Base-by-base conservation (phyloP, 2,797 vertebrate species). In the Microctenopoma stevenorrisi region DNA sequence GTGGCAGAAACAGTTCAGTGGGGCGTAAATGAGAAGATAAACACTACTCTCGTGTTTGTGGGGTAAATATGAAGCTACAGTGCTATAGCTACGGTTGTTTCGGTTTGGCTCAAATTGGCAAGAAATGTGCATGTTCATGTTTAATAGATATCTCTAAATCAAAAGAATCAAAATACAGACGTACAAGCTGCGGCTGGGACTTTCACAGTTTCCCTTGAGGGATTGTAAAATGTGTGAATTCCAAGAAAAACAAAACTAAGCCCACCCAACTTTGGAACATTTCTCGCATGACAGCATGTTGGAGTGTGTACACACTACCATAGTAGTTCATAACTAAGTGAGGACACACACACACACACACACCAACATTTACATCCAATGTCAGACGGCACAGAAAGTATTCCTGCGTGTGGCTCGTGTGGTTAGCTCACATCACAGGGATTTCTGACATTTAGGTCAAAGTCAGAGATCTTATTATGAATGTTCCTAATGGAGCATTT, bases 201-300 rank as follows among this genome's bases (percentile, higher is more conserved):
- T 73, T 84, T 73, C 7, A 47, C 58, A 75, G 55, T 78, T 71
- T 82, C 63, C 62, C 78, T 77, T 74, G 42, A 76, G 80, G 68
- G 76, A 71, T 74, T 84, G 84, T 73, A 82, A 91, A 89, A 88
- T 38, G 81, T 90, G 88, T 78, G 74, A 91, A 89, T 72, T 82
- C 64, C 78, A 84, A 86, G 82, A 80, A 89, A 95, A 92, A 91
- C 64, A 81, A 81, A 91, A 89, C 84, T 88, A 63, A 46, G 68
- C 91, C 94, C 93, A 94, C 93, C 93, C 92, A 93, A 84, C 73
- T 79, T 85, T 79, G 90, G 93, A 95, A 93, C 64, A 77, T 79
- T 77, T 78, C 74, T 72, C 42, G 6, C 63, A 77, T 59, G 72
- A 82, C 71, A 84, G 70, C 66, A 61, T 33, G 42, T 80, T 81